phyloP scores from a whole-genome alignment of 2,797 vertebrate species.

The Notoglanidium macrostoma region DNA sequence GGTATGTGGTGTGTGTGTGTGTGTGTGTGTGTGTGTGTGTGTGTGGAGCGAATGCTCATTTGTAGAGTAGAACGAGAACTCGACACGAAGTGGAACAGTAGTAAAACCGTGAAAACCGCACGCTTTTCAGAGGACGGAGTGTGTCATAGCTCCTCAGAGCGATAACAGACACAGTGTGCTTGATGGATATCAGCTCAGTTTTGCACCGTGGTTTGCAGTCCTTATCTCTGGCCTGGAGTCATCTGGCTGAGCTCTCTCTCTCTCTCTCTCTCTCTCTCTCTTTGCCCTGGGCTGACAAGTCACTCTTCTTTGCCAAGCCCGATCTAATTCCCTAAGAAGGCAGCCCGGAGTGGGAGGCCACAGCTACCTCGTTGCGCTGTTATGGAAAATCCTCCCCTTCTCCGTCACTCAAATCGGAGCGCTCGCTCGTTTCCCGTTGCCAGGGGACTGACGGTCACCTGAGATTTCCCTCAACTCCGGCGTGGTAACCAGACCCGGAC shows the following conservation, averaged over 20 bases:
- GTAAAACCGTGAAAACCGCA: slow-evolving; percentile 53
- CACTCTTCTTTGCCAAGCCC: slow-evolving; percentile 27
- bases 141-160: slow-evolving; percentile 37
- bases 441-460: slow-evolving; percentile 78
- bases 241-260: neutral
- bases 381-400: slow-evolving; percentile 80
- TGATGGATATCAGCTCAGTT: slow-evolving; percentile 44
- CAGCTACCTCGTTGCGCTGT: slow-evolving; percentile 64
- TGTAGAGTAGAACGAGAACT: slow-evolving; percentile 33
- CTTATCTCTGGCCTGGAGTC: slow-evolving; percentile 32
- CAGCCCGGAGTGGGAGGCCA: slow-evolving; percentile 39
- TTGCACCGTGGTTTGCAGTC: slow-evolving; percentile 37
- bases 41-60: slow-evolving; percentile 52
- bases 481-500: slow-evolving; percentile 74
- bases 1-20: slow-evolving; percentile 23
- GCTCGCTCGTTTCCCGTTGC: slow-evolving; percentile 72
- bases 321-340: slow-evolving; percentile 47
- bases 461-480: slow-evolving; percentile 80
- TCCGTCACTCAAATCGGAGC: slow-evolving; percentile 75
- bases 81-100: slow-evolving; percentile 48
- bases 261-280: neutral
- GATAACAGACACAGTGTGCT: slow-evolving; percentile 38
- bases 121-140: slow-evolving; percentile 34
- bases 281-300: slow-evolving; percentile 15
- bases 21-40: slow-evolving; percentile 21